A percentile compares a stretch with the other conserved stretches of the same genome.
Evolutionary conservation across 2,888 invertebrate genomes (phyloP).

Genomic region (Eurytoma californica): DNA sequence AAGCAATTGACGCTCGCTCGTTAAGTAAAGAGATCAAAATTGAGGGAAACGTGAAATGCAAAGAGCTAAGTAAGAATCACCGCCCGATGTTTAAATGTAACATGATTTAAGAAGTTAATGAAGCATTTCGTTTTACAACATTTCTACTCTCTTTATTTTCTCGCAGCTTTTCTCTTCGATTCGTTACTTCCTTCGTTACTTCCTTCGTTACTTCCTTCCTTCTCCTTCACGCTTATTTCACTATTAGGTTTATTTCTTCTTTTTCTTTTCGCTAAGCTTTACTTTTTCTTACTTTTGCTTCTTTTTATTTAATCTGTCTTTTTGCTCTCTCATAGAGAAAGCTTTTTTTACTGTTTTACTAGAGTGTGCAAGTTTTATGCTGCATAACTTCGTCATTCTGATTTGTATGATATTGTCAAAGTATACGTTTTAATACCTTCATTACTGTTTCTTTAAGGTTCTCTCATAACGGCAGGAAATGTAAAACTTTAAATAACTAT

Average conservation of each 20-base stretch:
- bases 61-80: constrained; percentile 61
- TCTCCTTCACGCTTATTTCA: too few species aligned
- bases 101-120: constrained; percentile 65
- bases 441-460: constrained; percentile 46
- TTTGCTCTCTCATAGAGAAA: constrained; percentile 2
- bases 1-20: constrained; percentile 50
- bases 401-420: constrained; percentile 15
- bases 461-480: constrained; percentile 46
- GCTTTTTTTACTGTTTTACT: constrained; percentile 14
- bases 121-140: constrained; percentile 67
- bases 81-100: constrained; percentile 67
- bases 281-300: constrained; percentile 6
- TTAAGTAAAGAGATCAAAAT: constrained; percentile 50
- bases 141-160: constrained; percentile 65
- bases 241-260: too few species aligned
- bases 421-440: constrained; percentile 27
- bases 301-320: constrained; percentile 9
- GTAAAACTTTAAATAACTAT: constrained; percentile 47
- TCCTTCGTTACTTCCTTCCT: not conserved
- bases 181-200: not conserved
- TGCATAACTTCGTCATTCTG: constrained; percentile 48
- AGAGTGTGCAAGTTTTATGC: constrained; percentile 20
- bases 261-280: not conserved
- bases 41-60: constrained; percentile 59
- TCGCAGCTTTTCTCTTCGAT: constrained; percentile 58